phyloP scores from a whole-genome alignment of 2,113 vertebrate genomes.

The Brachyhypopomus gauderio region DNA sequence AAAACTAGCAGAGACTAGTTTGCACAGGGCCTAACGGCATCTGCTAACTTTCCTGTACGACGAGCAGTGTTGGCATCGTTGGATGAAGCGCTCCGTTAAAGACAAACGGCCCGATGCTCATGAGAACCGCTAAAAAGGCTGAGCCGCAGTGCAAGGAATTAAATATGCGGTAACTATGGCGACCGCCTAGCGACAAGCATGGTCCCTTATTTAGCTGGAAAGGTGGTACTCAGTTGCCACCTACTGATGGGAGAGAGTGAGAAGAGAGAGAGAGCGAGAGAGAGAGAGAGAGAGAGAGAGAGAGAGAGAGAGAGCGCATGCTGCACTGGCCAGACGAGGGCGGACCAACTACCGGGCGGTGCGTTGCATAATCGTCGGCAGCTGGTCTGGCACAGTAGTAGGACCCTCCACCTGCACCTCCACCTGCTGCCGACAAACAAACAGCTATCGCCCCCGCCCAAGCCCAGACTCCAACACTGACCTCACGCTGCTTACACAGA shows the following conservation, averaged over 20 bases:
- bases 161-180: constrained; percentile 49
- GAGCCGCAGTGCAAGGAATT: constrained; percentile 35
- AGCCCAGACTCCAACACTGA: no score
- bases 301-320: constrained; percentile 2
- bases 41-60: neutral
- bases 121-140: constrained; percentile 25
- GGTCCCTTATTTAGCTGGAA: constrained; percentile 40
- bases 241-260: constrained; percentile 15
- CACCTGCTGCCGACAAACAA: neutral
- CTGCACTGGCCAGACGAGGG: constrained; percentile 19
- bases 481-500: no score
- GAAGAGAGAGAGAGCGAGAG: neutral
- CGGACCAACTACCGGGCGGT: neutral
- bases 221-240: constrained; percentile 34
- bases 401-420: neutral
- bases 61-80: neutral
- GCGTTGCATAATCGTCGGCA: constrained; percentile 7
- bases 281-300: neutral
- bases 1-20: no score
- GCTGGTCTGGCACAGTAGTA: neutral
- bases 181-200: constrained; percentile 35
- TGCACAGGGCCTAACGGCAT: neutral
- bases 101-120: constrained; percentile 13
- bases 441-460: neutral
- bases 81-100: neutral